Conservation (phyloP, 2,888 invertebrate species). For the Coleophora deauratella region DNA sequence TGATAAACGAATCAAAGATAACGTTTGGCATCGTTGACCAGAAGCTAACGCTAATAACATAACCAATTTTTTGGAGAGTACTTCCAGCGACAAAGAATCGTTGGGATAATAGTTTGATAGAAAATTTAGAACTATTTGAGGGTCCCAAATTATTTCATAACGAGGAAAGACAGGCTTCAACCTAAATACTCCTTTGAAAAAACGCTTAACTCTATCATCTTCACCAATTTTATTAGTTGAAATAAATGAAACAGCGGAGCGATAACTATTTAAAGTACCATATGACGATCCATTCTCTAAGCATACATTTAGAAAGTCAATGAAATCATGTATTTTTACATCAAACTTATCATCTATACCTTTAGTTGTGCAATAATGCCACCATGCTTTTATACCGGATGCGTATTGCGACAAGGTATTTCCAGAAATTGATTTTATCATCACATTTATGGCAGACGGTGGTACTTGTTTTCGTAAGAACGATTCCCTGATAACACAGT, state of each 20-base stretch:
- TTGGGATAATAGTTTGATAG: background rate
- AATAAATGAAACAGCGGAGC: constrained; percentile 14
- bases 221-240: constrained; percentile 3
- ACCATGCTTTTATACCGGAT: constrained; percentile 11
- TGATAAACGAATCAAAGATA: constrained; percentile 10
- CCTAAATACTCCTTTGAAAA: constrained; percentile 13
- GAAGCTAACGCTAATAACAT: constrained; percentile 9
- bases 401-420: constrained; percentile 10
- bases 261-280: constrained; percentile 11
- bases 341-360: constrained; percentile 1
- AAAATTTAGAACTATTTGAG: constrained; percentile 9
- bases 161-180: constrained; percentile 7
- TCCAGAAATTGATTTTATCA: constrained; percentile 9
- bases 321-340: background rate
- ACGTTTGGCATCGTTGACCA: constrained; percentile 12
- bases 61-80: constrained; percentile 6
- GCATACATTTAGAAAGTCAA: constrained; percentile 5
- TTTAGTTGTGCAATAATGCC: constrained; percentile 6
- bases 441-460: constrained; percentile 7
- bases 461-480: constrained; percentile 5
- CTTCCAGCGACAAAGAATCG: background rate
- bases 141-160: constrained; percentile 12
- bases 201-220: constrained; percentile 9
- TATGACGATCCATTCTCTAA: constrained; percentile 9
- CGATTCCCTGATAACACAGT: constrained; percentile 11